These are phyloP conservation scores for Drosophila picticornis DNA, from an alignment of 2,888 invertebrate genomes.

Conservation along the genomic window DNA sequence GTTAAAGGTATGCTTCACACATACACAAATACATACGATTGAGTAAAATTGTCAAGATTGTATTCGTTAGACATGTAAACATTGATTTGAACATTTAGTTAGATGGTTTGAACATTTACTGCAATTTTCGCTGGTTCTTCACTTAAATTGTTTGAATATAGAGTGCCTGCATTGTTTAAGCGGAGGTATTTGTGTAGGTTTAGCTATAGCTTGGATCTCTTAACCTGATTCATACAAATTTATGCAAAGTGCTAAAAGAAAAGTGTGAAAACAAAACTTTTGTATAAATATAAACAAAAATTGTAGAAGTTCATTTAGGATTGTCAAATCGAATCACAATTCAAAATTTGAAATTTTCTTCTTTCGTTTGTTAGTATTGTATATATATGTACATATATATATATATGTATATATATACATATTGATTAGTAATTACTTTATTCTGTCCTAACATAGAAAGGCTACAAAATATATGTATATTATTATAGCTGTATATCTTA, in stretches of 20 bases:
- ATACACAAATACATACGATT: slow-evolving; percentile 21
- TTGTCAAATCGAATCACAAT: slow-evolving; percentile 85
- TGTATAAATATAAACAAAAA: slow-evolving; percentile 30
- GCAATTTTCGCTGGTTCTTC: slow-evolving; percentile 19
- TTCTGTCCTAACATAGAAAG: slow-evolving; percentile 46
- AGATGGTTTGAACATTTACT: slow-evolving; percentile 49
- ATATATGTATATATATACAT: slow-evolving; percentile 18
- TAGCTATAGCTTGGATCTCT: slow-evolving; percentile 41
- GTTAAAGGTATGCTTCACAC: slow-evolving; percentile 13
- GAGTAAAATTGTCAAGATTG: slow-evolving; percentile 69
- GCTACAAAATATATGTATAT: slow-evolving; percentile 59
- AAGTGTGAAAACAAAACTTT: slow-evolving; percentile 11
- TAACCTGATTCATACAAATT: slow-evolving; percentile 45
- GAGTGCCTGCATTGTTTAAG: slow-evolving; percentile 32
- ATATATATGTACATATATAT: slow-evolving; percentile 22
- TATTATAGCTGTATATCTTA: slow-evolving; percentile 48
- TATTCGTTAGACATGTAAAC: slow-evolving; percentile 67
- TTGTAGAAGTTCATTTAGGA: slow-evolving; percentile 73
- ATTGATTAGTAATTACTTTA: slow-evolving; percentile 19
- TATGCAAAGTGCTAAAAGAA: slow-evolving; percentile 71
- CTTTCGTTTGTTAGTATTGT: slow-evolving; percentile 13
- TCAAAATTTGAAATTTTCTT: slow-evolving; percentile 70
- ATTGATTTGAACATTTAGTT: slow-evolving; percentile 65
- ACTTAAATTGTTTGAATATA: slow-evolving; percentile 4
- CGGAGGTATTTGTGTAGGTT: slow-evolving; percentile 58